A percentile compares a stretch with the other conserved stretches of the same genome.
Evolutionary conservation across 2,888 invertebrate species (phyloP).

Genomic region (Galeopsomyia nigrocyanea): DNA sequence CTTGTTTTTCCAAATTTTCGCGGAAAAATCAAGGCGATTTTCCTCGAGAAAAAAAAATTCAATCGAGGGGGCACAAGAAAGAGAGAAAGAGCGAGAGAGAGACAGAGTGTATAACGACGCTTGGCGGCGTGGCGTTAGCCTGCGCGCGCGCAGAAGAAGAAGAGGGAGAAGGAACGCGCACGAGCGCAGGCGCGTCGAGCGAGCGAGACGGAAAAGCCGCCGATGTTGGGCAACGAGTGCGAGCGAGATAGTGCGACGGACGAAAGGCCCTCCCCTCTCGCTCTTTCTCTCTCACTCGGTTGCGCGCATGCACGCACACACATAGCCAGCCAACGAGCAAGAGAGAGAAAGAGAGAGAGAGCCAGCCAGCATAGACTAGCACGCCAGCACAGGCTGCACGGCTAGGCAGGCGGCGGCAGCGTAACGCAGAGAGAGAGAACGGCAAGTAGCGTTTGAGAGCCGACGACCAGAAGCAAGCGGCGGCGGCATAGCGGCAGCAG

Average conservation of each 20-base stretch:
- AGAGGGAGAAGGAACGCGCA: conserved; percentile 45
- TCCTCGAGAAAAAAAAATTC: conserved; percentile 35
- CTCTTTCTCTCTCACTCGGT: conserved; percentile 39
- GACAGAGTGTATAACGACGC: conserved; percentile 11
- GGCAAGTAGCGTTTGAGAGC: conserved; percentile 36
- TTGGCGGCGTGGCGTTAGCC: conserved; percentile 24
- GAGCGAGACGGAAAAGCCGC: conserved; percentile 43
- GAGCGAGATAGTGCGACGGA: conserved; percentile 35
- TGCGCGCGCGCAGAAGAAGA: conserved; percentile 25
- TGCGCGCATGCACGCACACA: conserved; percentile 44
- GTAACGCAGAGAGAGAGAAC: no score
- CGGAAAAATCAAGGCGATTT: no score
- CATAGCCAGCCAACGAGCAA: conserved; percentile 29
- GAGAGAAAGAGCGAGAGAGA: conserved; percentile 30
- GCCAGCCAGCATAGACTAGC: conserved; percentile 47
- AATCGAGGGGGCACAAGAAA: conserved; percentile 37
- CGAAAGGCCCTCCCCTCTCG: conserved; percentile 39
- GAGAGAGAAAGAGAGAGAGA: conserved; percentile 44
- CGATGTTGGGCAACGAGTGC: conserved; percentile 35
- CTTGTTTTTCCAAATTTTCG: no score
- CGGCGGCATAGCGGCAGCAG: conserved; percentile 17
- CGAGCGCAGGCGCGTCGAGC: conserved; percentile 46
- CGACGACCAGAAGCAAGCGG: conserved; percentile 47
- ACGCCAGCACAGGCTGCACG: conserved; percentile 33
- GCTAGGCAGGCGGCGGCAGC: no score